These are phyloP conservation scores for Drosophila formosana DNA, from an alignment of 2,888 invertebrate genomes.

Conservation along the genomic window DNA sequence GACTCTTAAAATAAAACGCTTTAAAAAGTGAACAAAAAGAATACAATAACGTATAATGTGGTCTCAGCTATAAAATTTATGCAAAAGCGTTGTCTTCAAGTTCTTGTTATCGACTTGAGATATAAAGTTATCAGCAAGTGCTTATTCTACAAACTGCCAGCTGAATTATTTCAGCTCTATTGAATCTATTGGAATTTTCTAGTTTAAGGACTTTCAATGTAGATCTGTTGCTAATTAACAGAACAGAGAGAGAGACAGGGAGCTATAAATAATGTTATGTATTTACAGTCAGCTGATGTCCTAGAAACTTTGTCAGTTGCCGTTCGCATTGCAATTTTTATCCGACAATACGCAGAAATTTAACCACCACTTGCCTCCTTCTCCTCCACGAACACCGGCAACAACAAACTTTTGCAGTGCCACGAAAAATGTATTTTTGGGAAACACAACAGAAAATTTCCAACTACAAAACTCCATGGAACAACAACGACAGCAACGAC, in stretches of 20 bases:
- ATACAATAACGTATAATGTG: no score
- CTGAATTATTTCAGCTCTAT: not conserved
- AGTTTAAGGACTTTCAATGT: constrained; percentile 2
- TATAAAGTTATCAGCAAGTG: no score
- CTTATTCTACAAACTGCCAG: not conserved
- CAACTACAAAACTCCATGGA: constrained; percentile 43
- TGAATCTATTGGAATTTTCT: constrained; percentile 19
- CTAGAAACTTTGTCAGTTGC: constrained; percentile 40
- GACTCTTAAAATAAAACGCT: no score
- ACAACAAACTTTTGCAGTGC: constrained; percentile 49
- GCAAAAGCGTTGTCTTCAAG: no score
- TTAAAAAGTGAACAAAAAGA: no score
- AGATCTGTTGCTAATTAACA: constrained; percentile 43
- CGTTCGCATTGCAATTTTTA: constrained; percentile 62
- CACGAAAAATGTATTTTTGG: constrained; percentile 48
- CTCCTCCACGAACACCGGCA: no score
- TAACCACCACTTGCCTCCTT: not conserved
- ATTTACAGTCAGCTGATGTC: constrained; percentile 46
- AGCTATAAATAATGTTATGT: constrained; percentile 11
- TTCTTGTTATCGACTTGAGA: no score
- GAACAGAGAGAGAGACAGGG: constrained; percentile 10
- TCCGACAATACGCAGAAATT: constrained; percentile 58
- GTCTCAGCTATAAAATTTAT: no score
- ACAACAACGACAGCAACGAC: constrained; percentile 35
- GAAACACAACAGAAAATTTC: constrained; percentile 55